Evolutionary conservation across 2,113 vertebrate species (phyloP).

Genomic region (Phylloscopus whistleri): DNA sequence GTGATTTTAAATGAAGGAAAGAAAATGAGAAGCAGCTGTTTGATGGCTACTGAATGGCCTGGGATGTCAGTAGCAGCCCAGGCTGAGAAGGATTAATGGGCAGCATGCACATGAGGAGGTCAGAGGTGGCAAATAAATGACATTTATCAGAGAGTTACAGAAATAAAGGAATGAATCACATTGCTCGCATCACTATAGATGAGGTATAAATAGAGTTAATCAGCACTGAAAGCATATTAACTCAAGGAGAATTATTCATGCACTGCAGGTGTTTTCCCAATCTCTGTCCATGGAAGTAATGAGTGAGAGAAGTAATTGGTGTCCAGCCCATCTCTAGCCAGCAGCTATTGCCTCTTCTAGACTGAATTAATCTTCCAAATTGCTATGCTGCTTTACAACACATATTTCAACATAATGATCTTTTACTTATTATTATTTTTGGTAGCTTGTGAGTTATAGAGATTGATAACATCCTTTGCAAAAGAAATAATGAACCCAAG

Average conservation of each 20-base stretch:
- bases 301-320: slow-evolving; percentile 55
- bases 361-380: slow-evolving; percentile 63
- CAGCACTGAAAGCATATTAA: slow-evolving; percentile 47
- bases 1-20: not conserved
- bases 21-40: slow-evolving; percentile 28
- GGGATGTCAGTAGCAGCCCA: not conserved
- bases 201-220: slow-evolving; percentile 63
- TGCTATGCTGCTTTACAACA: slow-evolving; percentile 46
- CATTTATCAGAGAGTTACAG: slow-evolving; percentile 31
- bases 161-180: slow-evolving; percentile 58
- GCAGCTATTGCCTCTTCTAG: slow-evolving; percentile 59
- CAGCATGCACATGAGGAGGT: not conserved
- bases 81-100: slow-evolving; percentile 20
- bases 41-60: not conserved
- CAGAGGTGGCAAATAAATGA: slow-evolving; percentile 51
- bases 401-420: slow-evolving; percentile 60
- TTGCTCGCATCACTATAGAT: slow-evolving; percentile 13
- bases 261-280: slow-evolving; percentile 50
- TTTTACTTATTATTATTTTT: slow-evolving; percentile 62
- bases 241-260: slow-evolving; percentile 61
- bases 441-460: slow-evolving; percentile 37
- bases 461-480: slow-evolving; percentile 55
- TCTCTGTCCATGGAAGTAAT: slow-evolving; percentile 41
- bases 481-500: slow-evolving; percentile 47
- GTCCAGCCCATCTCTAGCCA: slow-evolving; percentile 56